Base-by-base conservation (phyloP, 2,113 vertebrate genomes). In the Phylloscopus trochiloides region DNA sequence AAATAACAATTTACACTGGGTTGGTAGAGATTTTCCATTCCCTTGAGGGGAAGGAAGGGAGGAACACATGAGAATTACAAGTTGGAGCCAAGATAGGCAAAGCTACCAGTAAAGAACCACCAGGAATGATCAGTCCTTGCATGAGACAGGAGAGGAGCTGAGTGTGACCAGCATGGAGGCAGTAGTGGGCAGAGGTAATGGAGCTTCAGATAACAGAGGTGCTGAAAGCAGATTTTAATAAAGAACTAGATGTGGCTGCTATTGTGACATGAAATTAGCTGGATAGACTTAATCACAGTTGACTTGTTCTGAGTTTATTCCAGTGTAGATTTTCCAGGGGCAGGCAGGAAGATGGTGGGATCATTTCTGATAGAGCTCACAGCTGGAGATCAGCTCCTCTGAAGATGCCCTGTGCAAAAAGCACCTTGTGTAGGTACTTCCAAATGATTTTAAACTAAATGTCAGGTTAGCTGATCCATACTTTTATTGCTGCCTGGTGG, bases 151-250 rank as follows among this genome's bases (percentile, higher is more conserved):
- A 61, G 73, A 76, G 50, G 47, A 81, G 51, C 61, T 32, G 31
- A 36, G 63, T 18, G 28, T 40, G 58, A 52, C 48, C 17, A n/a
- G n/a, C 25, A 3, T 0, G 40, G 57, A n/a, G 42, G n/a, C 17
- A 25, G 1, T 2, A 13, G 26, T 36, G 62, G 26, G 7, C 16
- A 9, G 15, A 43, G 42, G 34, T 5, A 16, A 34, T 1, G 4
- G 25, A 52, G 31, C 19, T 40, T 40, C 38, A 70, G 29, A 9
- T 10, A 32, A 3, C 14, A n/a, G n/a, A 59, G 71, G 6, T 4
- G 12, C 28, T 68, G 45, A 16, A 40, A 45, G 32, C 22, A 77
- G 17, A 20, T 83, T 70, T 85, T 48, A 36, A 9, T 34, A 50
- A 28, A 58, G n/a, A 80, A 14, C 4, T 38, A 5, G 14, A 17